Percentiles rank a stretch among this genome's conserved stretches.
phyloP scores from a whole-genome alignment of 2,113 vertebrate genomes.

The Amblyornis subalaris region DNA sequence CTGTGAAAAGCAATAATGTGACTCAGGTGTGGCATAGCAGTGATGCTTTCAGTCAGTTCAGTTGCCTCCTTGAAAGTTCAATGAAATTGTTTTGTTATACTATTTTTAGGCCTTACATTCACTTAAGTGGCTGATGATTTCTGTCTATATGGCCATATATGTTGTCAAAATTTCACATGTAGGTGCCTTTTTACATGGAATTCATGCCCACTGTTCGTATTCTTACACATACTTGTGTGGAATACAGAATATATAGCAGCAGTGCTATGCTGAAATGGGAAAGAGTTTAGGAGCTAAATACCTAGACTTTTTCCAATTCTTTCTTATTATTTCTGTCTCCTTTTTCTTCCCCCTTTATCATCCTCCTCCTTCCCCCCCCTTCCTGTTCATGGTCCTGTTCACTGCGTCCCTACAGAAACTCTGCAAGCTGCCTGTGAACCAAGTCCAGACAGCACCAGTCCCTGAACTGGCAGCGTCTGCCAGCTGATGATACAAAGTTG shows the following conservation, averaged over 20 bases:
- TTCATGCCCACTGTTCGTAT: not conserved
- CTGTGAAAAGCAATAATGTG: not conserved
- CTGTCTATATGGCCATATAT: not conserved
- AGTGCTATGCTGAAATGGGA: not conserved
- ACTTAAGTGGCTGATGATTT: not conserved
- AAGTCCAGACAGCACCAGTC: not conserved
- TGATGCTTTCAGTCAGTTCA: not conserved
- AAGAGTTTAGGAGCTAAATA: not conserved
- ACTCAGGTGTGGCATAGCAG: not conserved
- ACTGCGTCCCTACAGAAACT: not conserved
- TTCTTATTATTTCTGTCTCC: not conserved
- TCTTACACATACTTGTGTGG: not conserved
- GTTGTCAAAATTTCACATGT: not conserved
- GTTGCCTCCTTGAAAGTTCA: not conserved
- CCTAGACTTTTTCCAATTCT: not conserved
- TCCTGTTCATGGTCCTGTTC: not conserved
- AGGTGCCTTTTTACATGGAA: not conserved
- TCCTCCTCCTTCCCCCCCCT: not conserved
- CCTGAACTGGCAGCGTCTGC: not conserved
- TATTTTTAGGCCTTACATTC: not conserved
- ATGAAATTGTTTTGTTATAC: not conserved
- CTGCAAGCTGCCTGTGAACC: not conserved
- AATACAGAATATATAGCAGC: not conserved
- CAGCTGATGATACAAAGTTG: constrained; percentile 1
- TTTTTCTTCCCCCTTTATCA: not conserved